phyloP scores from a whole-genome alignment of 1,140 invertebrate genomes.

The Catajapyx aquilonaris region DNA sequence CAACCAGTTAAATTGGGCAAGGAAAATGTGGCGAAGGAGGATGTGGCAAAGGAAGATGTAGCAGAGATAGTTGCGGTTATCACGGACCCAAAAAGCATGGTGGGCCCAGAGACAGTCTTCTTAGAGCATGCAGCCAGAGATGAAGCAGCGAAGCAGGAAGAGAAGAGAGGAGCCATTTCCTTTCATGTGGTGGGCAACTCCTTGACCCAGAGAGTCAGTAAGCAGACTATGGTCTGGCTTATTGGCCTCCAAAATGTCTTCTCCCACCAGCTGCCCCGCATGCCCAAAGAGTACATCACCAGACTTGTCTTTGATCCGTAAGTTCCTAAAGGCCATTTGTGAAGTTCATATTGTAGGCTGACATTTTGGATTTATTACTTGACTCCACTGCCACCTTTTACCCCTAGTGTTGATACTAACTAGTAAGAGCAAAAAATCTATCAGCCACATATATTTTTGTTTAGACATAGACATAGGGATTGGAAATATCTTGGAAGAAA shows the following conservation, averaged over 20 bases:
- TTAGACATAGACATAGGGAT: too few species aligned
- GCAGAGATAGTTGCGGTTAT: slow-evolving; percentile 54
- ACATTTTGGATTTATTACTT: too few species aligned
- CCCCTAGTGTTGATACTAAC: too few species aligned
- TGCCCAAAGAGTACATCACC: slow-evolving; percentile 97
- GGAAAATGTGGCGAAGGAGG: slow-evolving; percentile 16
- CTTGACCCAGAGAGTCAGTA: slow-evolving; percentile 59
- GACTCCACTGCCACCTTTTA: too few species aligned
- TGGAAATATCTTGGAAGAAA: too few species aligned
- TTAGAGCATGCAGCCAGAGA: slow-evolving; percentile 69
- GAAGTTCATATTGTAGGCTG: too few species aligned
- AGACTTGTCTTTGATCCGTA: slow-evolving; percentile 91
- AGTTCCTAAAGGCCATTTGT: too few species aligned
- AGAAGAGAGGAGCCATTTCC: slow-evolving; percentile 69
- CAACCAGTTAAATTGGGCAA: neutral
- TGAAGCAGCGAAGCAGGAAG: slow-evolving; percentile 74
- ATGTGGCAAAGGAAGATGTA: slow-evolving; percentile 37
- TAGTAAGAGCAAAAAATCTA: too few species aligned
- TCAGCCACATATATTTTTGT: too few species aligned
- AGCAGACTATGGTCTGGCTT: slow-evolving; percentile 81
- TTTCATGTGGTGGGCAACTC: slow-evolving; percentile 90
- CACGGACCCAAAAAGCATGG: slow-evolving; percentile 50
- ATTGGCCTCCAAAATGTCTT: slow-evolving; percentile 90
- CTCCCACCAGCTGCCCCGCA: slow-evolving; percentile 82
- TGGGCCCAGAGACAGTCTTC: slow-evolving; percentile 59